Conservation (phyloP, 2,888 invertebrate genomes). For the Dermolepida albohirtum region DNA sequence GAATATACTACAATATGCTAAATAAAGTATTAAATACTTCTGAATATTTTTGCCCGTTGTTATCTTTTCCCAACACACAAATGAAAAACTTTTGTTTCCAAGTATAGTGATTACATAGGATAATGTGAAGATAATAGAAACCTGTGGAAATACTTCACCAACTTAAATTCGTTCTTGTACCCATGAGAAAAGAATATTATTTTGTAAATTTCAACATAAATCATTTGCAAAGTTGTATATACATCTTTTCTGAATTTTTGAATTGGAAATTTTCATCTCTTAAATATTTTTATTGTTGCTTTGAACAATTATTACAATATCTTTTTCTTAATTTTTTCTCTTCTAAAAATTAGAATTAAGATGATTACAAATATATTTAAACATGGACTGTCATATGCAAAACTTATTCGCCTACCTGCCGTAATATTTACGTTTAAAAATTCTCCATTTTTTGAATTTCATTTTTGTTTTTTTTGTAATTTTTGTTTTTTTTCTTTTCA, state of each 20-base stretch:
- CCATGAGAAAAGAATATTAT: no score
- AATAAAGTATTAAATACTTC: no score
- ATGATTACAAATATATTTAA: slow-evolving; percentile 59
- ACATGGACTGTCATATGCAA: slow-evolving; percentile 65
- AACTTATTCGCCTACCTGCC: slow-evolving; percentile 55
- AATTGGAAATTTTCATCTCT: no score
- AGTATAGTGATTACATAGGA: no score
- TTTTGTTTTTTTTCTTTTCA: slow-evolving; percentile 38
- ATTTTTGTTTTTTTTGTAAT: slow-evolving; percentile 7
- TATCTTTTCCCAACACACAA: no score
- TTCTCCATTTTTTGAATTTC: slow-evolving; percentile 31
- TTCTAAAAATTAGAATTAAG: slow-evolving; percentile 53
- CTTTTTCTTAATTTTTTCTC: slow-evolving; percentile 10
- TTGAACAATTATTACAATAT: slow-evolving; percentile 51
- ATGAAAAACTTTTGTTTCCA: no score
- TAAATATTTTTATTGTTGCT: background rate
- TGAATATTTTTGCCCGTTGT: no score
- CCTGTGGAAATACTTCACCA: no score
- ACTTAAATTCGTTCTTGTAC: no score
- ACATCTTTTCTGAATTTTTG: background rate
- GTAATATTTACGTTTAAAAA: slow-evolving; percentile 49
- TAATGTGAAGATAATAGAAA: no score
- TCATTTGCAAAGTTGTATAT: background rate
- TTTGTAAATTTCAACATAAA: background rate
- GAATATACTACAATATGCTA: no score